Evolutionary conservation across 1,140 invertebrate genomes (phyloP).

Genomic region (Caenorhabditis remanei): DNA sequence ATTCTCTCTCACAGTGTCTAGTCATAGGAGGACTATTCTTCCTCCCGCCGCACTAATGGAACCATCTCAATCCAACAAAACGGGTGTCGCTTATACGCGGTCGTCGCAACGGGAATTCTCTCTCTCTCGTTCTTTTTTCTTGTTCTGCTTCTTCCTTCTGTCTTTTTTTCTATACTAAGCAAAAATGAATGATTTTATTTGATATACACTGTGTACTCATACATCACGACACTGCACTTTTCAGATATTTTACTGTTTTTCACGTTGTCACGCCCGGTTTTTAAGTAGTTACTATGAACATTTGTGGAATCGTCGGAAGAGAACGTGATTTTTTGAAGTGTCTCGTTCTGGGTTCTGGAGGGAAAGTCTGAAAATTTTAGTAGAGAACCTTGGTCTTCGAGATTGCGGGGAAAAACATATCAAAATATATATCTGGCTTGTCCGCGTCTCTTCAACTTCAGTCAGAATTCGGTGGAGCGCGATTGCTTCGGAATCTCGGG

Average conservation of each 20-base stretch:
- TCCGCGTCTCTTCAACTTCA: no score
- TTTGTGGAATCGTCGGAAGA: not conserved
- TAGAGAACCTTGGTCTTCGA: no score
- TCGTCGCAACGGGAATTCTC: constrained; percentile 18
- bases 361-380: not conserved
- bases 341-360: no score
- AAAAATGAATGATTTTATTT: constrained; percentile 27
- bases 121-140: not conserved
- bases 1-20: not conserved
- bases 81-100: constrained; percentile 28
- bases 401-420: no score
- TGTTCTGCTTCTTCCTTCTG: not conserved
- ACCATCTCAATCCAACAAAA: constrained; percentile 30
- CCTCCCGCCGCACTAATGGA: constrained; percentile 31
- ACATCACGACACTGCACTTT: not conserved
- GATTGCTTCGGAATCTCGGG: no score
- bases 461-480: no score
- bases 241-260: not conserved
- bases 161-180: not conserved
- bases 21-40: constrained; percentile 54
- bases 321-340: not conserved
- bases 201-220: constrained; percentile 14
- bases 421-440: no score
- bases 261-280: not conserved
- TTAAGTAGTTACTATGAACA: not conserved